Evolutionary conservation across 1,140 invertebrate species (phyloP).

Genomic region (Rhagoletis pomonella): DNA sequence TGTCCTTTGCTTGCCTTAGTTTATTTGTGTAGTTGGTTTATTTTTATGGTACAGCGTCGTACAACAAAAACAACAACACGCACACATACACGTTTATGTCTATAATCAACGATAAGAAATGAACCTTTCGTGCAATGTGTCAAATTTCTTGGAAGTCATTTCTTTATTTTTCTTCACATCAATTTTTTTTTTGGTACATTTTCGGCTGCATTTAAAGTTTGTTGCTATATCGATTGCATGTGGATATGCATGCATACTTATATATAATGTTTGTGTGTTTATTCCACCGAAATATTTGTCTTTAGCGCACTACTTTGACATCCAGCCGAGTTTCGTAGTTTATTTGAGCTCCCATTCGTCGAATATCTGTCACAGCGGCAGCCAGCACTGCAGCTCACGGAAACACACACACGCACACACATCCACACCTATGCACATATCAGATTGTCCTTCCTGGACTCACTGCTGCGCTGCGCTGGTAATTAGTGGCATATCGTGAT

Average conservation of each 20-base stretch:
- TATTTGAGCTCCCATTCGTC: background rate
- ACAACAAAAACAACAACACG: background rate
- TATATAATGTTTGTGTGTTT: background rate
- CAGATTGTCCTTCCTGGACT: background rate
- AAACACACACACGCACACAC: background rate
- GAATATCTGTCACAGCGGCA: background rate
- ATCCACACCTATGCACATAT: background rate
- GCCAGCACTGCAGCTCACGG: background rate
- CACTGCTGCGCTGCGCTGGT: background rate
- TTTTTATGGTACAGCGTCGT: background rate
- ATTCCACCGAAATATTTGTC: background rate
- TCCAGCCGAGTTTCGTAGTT: background rate
- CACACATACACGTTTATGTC: background rate
- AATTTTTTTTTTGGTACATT: background rate
- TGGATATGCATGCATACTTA: background rate
- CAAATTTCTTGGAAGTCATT: slow-evolving; percentile 48
- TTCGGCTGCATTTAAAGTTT: background rate
- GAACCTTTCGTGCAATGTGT: slow-evolving; percentile 45
- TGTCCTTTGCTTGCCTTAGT: slow-evolving; percentile 3
- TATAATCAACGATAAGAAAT: background rate
- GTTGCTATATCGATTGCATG: background rate
- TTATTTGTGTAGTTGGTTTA: background rate
- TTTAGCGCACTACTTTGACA: slow-evolving; percentile 2
- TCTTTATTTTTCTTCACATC: slow-evolving; percentile 20
- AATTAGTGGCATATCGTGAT: slow-evolving; percentile 20